Percentiles rank a stretch among this genome's conserved stretches.
Evolutionary conservation across 2,888 invertebrate species (phyloP).

Genomic region (Lymantria dispar): DNA sequence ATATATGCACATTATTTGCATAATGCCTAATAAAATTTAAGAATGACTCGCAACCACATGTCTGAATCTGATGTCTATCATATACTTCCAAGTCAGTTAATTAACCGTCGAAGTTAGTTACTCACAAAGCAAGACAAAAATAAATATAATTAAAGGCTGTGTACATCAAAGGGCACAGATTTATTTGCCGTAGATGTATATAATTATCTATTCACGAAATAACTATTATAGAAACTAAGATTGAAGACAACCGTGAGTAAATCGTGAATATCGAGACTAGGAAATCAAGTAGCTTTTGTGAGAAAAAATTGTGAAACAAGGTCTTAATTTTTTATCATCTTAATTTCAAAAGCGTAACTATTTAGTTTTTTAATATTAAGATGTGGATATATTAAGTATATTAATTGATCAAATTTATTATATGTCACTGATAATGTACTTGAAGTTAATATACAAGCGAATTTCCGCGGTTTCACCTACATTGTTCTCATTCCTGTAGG

Average conservation of each 20-base stretch:
- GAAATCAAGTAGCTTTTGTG: slow-evolving; percentile 42
- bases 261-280: slow-evolving; percentile 28
- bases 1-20: slow-evolving; percentile 17
- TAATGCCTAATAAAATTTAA: slow-evolving; percentile 25
- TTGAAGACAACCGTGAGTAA: slow-evolving; percentile 28
- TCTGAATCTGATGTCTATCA: slow-evolving; percentile 7
- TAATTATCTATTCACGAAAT: slow-evolving; percentile 57
- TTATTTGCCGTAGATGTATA: slow-evolving; percentile 32
- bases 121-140: slow-evolving; percentile 5
- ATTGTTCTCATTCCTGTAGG: no score
- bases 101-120: slow-evolving; percentile 7
- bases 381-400: slow-evolving; percentile 4
- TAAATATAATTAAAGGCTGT: slow-evolving; percentile 4
- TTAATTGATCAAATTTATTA: slow-evolving; percentile 1
- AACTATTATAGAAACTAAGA: slow-evolving; percentile 38
- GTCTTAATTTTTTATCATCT: slow-evolving; percentile 40
- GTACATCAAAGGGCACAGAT: slow-evolving; percentile 12
- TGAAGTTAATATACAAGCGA: no score
- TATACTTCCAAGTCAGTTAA: slow-evolving; percentile 6
- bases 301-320: slow-evolving; percentile 44
- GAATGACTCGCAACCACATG: slow-evolving; percentile 7
- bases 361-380: slow-evolving; percentile 24
- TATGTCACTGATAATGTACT: not conserved
- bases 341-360: slow-evolving; percentile 15
- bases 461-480: no score